Evolutionary conservation across 2,888 invertebrate species (phyloP), one percentile per base, ranked within the genome.

Genomic region (Phymatocera aterrima): DNA sequence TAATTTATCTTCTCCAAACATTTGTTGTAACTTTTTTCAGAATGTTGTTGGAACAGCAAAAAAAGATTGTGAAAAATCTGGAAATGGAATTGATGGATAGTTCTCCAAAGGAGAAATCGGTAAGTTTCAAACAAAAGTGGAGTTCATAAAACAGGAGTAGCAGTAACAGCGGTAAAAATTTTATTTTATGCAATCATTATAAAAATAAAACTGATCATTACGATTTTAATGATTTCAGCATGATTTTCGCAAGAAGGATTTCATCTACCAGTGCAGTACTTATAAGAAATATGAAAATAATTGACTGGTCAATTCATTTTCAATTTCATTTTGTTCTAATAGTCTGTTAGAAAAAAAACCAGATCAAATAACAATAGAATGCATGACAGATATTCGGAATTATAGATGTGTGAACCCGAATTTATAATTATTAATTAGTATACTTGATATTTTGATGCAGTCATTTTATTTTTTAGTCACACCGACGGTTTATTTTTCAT

Each of bases 231-330:
- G 6, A 37, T 86, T 83, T 46, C 80, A 86, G 86, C 75, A 83
- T 77, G 83, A 83, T 43, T 80, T 79, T 60, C 84, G 84, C 37
- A 83, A 84, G 54, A 84, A 82, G 78, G 82, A 81, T 78, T 86
- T 86, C 64, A 83, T 86, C 68, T 81, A 83, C 57, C 83, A 84
- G 57, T 86, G 86, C 77, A 85, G 83, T n/a, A 80, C 81, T 24
- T 81, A 83, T 40, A 83, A 85, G 77, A 84, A 83, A 77, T 80
- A 83, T 48, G 82, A 81, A 64, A 83, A 82, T 43, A 77, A 79
- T 60, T 81, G 79, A 34, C 5, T 0, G 43, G 28, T 57, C 28
- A 28, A 57, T 28, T 3, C 21, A 57, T 57, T 12, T 4, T 57
- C 3, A 3, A 40, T 40, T 40, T 40, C 12, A 40, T 40, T 40